Evolutionary conservation across 2,113 vertebrate species (phyloP).

Genomic region (Pterocles gutturalis): DNA sequence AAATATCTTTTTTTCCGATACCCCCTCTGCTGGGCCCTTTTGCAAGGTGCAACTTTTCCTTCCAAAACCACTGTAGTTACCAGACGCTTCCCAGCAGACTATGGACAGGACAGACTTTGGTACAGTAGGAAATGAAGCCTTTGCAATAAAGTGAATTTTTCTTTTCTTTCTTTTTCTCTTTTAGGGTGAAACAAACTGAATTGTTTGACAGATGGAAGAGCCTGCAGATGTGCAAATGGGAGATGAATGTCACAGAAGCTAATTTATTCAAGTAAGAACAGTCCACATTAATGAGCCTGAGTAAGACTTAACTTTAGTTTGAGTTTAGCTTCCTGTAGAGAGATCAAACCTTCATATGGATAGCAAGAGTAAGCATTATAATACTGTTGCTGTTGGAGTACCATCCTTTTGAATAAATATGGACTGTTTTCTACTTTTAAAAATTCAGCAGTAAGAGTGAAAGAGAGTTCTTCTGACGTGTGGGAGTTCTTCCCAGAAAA

Average conservation of each 20-base stretch:
- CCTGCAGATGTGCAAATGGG: conserved; percentile 95
- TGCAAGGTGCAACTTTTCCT: background rate
- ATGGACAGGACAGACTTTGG: background rate
- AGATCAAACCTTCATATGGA: background rate
- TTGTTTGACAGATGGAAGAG: conserved; percentile 96
- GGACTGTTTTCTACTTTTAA: background rate
- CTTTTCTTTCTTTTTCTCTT: background rate
- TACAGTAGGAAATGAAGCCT: background rate
- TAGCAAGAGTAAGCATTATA: background rate
- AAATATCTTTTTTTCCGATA: background rate
- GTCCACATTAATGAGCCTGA: background rate
- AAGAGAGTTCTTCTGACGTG: background rate
- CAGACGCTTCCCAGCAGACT: background rate
- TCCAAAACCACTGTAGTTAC: background rate
- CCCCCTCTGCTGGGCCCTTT: background rate
- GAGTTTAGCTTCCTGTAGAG: background rate
- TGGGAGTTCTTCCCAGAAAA: background rate
- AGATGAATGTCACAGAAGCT: conserved; percentile 89
- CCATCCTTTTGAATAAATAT: background rate
- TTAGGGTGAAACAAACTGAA: conserved; percentile 95
- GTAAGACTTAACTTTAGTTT: background rate
- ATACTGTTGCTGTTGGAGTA: background rate
- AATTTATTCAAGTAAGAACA: conserved; percentile 91
- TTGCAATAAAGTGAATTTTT: background rate
- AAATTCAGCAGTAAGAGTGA: background rate